Evolutionary conservation across 2,113 vertebrate species (phyloP).

Genomic region (Andinoacara biseriatus): DNA sequence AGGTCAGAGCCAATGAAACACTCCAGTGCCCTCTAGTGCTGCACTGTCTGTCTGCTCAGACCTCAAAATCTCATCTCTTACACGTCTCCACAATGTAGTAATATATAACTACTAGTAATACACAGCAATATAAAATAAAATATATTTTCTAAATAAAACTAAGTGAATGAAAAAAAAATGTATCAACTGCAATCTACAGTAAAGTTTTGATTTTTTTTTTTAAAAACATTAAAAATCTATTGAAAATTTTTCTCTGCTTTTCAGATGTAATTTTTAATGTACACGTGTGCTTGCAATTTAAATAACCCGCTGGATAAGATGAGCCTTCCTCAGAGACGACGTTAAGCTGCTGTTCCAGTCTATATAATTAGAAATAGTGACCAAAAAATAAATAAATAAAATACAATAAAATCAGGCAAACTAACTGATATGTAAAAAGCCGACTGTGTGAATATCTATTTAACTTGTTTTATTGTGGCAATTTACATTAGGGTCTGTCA

Average conservation of each 20-base stretch:
- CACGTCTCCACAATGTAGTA: background rate
- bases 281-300: slow-evolving; percentile 40
- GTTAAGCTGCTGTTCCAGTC: slow-evolving; percentile 22
- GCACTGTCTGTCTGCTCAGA: slow-evolving; percentile 13
- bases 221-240: background rate
- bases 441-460: slow-evolving; percentile 78
- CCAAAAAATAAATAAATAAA: background rate
- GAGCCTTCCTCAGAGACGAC: slow-evolving; percentile 43
- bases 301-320: slow-evolving; percentile 36
- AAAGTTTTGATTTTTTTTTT: background rate
- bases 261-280: slow-evolving; percentile 24
- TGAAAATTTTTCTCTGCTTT: background rate
- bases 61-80: slow-evolving; percentile 2
- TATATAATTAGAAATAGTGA: slow-evolving; percentile 65
- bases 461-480: slow-evolving; percentile 85
- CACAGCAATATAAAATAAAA: background rate
- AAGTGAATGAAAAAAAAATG: background rate
- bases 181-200: background rate
- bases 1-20: slow-evolving; percentile 84
- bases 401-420: slow-evolving; percentile 26
- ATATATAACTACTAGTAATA: background rate
- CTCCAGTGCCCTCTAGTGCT: slow-evolving; percentile 94
- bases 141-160: background rate
- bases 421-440: slow-evolving; percentile 79
- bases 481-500: slow-evolving; percentile 82